Evolutionary conservation across 2,113 vertebrate genomes (phyloP), one percentile per base, ranked within the genome.

Genomic region (Peucedramus taeniatus): DNA sequence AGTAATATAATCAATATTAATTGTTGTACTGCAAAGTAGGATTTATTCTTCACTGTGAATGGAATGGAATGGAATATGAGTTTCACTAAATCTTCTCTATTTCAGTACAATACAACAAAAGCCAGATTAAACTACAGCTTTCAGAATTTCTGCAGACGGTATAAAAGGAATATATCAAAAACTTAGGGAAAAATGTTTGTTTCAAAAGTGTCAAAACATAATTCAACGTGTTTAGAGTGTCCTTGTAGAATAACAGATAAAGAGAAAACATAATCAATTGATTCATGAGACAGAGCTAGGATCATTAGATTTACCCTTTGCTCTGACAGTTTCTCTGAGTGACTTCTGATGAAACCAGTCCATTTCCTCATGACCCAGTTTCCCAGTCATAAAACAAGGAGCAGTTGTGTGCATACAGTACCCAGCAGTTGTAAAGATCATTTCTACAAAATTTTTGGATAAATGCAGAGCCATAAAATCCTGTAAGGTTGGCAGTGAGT

Each of bases 1-100:
- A 94, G 76, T 81, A 92, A 90, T 83, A 49, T 31, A 81, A 92
- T 96, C 28, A 11, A 93, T 95, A 95, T 94, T 93, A 94, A 93
- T 96, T 92, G 40, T 91, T 95, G 44, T 42, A 53, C n/a, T 74
- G 40, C 61, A 90, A 94, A 93, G 35, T 63, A 83, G 86, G 76
- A 88, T 74, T 93, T 68, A 86, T 95, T 94, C 35, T 68, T 90
- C 57, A 45, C 15, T 81, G 10, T 69, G 69, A 96, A 92, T 75
- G 64, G 45, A 65, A 89, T 77, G 47, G 56, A 63, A 47, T 54
- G 27, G 79, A 83, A 89, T 78, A 88, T 79, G 64, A 81, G n/a
- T 84, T 93, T 89, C 72, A 92, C 69, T 90, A 87, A 92, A 90
- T 93, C 85, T 88, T 92, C 66, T 79, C 24, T 83, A 75, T 90